Base-by-base conservation (phyloP, 2,113 vertebrate species). In the Solea solea region DNA sequence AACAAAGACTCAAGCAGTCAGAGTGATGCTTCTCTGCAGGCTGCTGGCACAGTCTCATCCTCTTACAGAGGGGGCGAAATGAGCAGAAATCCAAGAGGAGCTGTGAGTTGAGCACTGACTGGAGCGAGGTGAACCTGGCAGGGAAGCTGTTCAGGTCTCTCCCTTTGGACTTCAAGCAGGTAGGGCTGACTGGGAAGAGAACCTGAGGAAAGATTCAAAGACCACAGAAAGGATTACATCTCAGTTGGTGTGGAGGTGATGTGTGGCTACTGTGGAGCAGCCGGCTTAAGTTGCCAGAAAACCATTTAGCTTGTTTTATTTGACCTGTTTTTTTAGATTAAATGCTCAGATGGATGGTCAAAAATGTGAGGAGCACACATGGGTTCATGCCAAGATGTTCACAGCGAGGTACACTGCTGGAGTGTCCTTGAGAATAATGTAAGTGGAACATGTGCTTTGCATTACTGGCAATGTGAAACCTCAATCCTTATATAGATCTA, bases 21-120 rank as follows among this genome's bases (percentile, higher is more conserved):
- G 52, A 71, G 42, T 39, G 66, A 54, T 45, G 66, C 51, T 69
- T 54, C 68, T 82, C 71, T 58, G 56, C 73, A 55, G 60, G 41
- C 64, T 76, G 40, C 61, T 62, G 74, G 55, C 79, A 65, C 45
- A 59, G 59, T 42, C 39, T 59, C 53, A 71, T n/a, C 41, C 41
- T 41, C 56, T 58, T 7, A 41, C 56, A 63, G 79, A 74, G 68
- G 44, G 46, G 44, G 46, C 7, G 13, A 67, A 59, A 72, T 8
- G 64, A 42, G 64, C 49, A 9, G 62, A 76, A 79, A 74, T 85
- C 84, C 75, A 83, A 71, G 70, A 69, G 57, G 78, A 66, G 45
- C 57, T 62, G 58, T 34, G 65, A 78, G 67, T 50, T 72, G 78
- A 82, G 77, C 56, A 9, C 49, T 45, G 46, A 75, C 48, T 61